Evolutionary conservation across 2,113 vertebrate species (phyloP).

Genomic region (Orthonyx spaldingii): DNA sequence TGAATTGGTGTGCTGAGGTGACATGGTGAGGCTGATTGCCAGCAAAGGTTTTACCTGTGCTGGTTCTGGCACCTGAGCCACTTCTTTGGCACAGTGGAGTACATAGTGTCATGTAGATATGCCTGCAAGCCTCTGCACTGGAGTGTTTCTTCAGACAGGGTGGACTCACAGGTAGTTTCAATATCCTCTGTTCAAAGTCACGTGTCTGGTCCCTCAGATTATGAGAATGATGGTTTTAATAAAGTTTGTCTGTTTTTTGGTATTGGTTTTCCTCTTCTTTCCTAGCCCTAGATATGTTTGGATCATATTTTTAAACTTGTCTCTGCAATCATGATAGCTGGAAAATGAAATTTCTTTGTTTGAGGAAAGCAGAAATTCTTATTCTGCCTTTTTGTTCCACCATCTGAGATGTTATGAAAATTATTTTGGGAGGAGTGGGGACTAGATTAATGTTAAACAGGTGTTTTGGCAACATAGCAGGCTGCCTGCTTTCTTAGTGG

Average conservation of each 20-base stretch:
- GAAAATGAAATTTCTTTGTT: not conserved
- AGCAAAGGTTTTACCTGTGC: not conserved
- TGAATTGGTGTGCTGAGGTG: not conserved
- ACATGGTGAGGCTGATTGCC: not conserved
- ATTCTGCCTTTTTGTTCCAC: not conserved
- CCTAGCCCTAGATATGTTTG: not conserved
- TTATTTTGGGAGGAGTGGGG: not conserved
- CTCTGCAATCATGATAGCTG: not conserved
- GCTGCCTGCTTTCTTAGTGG: not conserved
- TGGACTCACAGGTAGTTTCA: not conserved
- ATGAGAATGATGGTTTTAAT: not conserved
- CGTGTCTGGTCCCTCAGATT: fast-evolving
- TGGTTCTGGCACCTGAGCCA: not conserved
- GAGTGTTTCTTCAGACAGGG: not conserved
- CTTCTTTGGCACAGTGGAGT: not conserved
- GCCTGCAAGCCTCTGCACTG: not conserved
- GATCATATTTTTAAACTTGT: not conserved
- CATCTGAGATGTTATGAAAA: not conserved
- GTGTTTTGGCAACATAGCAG: not conserved
- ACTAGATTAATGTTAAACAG: not conserved
- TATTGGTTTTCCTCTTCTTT: not conserved
- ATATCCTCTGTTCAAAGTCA: not conserved
- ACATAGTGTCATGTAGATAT: too few relatives aligned
- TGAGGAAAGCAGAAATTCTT: not conserved
- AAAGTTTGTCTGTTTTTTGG: not conserved